These are phyloP conservation scores for Ischnus inquisitorius DNA, from an alignment of 2,888 invertebrate species.

Conservation along the genomic window DNA sequence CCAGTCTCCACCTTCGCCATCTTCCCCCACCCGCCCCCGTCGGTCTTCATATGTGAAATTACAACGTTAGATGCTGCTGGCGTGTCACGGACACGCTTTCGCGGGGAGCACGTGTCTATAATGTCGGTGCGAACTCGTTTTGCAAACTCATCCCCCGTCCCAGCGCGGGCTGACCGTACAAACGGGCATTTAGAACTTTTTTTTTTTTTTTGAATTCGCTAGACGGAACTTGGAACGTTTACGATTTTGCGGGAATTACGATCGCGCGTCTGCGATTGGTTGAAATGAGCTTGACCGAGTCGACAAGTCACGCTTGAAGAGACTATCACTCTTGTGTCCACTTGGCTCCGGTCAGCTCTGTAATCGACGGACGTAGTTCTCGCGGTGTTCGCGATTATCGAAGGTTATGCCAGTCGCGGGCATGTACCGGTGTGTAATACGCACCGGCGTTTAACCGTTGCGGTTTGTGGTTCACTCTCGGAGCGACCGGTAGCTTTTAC, in stretches of 20 bases:
- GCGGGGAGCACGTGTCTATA: constrained; percentile 66
- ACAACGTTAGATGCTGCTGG: constrained; percentile 60
- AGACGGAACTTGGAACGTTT: constrained; percentile 13
- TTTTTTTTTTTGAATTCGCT: not conserved
- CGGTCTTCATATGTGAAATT: constrained; percentile 59
- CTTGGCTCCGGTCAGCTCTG: not conserved
- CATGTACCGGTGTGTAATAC: constrained; percentile 38
- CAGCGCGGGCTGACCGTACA: constrained; percentile 12
- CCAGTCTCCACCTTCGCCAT: constrained; percentile 67
- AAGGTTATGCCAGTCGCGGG: constrained; percentile 22
- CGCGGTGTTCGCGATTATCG: constrained; percentile 52
- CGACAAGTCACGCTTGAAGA: constrained; percentile 22
- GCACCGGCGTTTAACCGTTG: constrained; percentile 58
- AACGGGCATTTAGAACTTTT: constrained; percentile 6
- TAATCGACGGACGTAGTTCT: constrained; percentile 8
- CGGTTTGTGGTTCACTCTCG: constrained; percentile 61
- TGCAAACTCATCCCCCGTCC: constrained; percentile 40
- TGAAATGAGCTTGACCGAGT: constrained; percentile 10
- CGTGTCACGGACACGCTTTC: constrained; percentile 68
- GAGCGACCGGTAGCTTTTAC: constrained; percentile 63
- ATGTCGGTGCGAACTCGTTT: constrained; percentile 65
- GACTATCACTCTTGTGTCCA: constrained; percentile 27
- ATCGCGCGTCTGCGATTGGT: constrained; percentile 1
- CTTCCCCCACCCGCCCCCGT: not conserved
- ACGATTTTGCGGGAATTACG: constrained; percentile 27